A percentile compares a stretch with the other conserved stretches of the same genome.
Evolutionary conservation across 2,888 invertebrate genomes (phyloP).

Genomic region (Plebejus melissa): DNA sequence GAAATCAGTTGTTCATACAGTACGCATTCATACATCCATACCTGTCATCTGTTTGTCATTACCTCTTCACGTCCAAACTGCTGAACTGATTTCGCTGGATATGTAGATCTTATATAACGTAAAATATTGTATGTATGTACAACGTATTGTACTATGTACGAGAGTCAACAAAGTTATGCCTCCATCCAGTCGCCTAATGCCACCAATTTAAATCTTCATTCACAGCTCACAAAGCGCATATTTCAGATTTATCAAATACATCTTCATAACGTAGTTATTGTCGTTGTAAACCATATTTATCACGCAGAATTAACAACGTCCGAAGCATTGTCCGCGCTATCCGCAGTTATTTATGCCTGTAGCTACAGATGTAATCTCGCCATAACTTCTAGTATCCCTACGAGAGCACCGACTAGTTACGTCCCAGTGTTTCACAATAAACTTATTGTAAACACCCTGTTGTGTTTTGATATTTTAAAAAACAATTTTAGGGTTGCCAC

Average conservation of each 20-base stretch:
- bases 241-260: slow-evolving; percentile 27
- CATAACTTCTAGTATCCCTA: slow-evolving; percentile 26
- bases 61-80: too few species aligned
- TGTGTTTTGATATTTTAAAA: neutral
- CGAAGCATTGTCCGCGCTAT: slow-evolving; percentile 32
- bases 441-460: slow-evolving; percentile 26
- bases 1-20: too few species aligned
- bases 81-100: neutral
- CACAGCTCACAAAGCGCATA: slow-evolving; percentile 8
- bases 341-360: slow-evolving; percentile 40
- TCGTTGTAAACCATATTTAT: slow-evolving; percentile 34
- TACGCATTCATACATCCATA: too few species aligned
- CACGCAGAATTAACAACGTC: slow-evolving; percentile 33
- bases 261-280: slow-evolving; percentile 31
- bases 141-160: neutral
- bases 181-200: slow-evolving; percentile 8
- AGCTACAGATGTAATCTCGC: slow-evolving; percentile 49
- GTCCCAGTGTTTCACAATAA: slow-evolving; percentile 30
- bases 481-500: neutral
- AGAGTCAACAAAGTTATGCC: neutral
- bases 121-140: neutral
- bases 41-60: too few species aligned
- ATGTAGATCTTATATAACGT: neutral
- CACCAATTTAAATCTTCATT: slow-evolving; percentile 20
- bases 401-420: slow-evolving; percentile 23